Conservation (phyloP, 2,888 invertebrate genomes). For the Tipula lateralis region DNA sequence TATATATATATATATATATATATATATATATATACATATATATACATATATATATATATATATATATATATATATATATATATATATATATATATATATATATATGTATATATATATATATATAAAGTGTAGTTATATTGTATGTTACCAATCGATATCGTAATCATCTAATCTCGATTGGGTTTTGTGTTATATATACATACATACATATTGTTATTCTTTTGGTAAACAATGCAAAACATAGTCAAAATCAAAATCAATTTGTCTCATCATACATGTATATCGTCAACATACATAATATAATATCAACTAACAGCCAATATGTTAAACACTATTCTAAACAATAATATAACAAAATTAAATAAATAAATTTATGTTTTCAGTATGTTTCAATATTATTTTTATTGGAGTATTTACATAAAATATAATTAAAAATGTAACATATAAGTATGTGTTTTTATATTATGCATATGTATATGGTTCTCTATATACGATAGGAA, state of each 20-base stretch:
- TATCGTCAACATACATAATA: neutral
- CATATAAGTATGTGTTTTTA: neutral
- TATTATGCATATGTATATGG: no score
- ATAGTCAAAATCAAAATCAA: neutral
- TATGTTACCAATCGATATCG: neutral
- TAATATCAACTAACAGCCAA: neutral
- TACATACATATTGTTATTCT: neutral
- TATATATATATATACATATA: no score
- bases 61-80: no score
- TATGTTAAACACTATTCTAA: neutral
- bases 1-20: no score
- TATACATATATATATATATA: no score
- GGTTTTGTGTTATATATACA: neutral
- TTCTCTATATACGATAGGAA: neutral
- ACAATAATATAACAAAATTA: neutral
- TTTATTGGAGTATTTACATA: constrained; percentile 14
- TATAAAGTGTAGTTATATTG: neutral
- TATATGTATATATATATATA: no score
- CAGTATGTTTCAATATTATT: constrained; percentile 19
- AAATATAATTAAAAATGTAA: constrained; percentile 11
- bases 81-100: no score
- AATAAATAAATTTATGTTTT: constrained; percentile 11
- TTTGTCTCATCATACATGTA: neutral
- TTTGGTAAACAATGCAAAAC: neutral
- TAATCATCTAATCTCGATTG: neutral